Conservation (phyloP, 2,113 vertebrate genomes). For the Eudorcas thomsonii region DNA sequence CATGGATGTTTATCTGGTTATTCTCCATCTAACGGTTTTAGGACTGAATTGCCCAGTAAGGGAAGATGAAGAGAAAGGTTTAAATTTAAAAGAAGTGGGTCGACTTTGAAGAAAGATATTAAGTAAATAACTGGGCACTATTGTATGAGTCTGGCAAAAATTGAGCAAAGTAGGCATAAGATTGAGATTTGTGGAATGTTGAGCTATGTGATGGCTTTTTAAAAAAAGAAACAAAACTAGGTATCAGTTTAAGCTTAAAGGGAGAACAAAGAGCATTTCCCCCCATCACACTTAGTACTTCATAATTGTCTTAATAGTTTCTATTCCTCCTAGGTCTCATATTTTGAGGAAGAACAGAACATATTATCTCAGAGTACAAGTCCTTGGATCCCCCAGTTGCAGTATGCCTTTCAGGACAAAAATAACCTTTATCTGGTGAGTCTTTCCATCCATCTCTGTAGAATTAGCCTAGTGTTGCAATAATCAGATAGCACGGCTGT, state of each 20-base stretch:
- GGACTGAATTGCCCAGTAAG: not conserved
- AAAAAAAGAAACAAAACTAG: not conserved
- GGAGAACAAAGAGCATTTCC: not conserved
- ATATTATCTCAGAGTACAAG: slow-evolving; percentile 88
- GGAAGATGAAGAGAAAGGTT: not conserved
- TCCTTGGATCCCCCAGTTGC: slow-evolving; percentile 93
- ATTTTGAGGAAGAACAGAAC: slow-evolving; percentile 92
- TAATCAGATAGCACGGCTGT: not conserved
- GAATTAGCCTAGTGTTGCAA: not conserved
- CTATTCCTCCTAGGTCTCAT: slow-evolving; percentile 85
- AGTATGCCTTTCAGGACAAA: slow-evolving; percentile 95
- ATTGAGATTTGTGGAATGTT: not conserved
- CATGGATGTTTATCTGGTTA: not conserved
- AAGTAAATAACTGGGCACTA: not conserved
- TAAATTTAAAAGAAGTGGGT: not conserved
- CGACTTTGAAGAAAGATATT: not conserved
- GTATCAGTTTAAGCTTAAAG: not conserved
- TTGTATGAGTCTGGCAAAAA: not conserved
- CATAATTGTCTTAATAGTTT: slow-evolving; percentile 34
- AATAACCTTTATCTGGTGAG: slow-evolving; percentile 93
- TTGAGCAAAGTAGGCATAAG: not conserved
- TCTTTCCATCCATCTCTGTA: not conserved
- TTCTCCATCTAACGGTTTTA: not conserved
- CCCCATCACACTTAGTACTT: not conserved
- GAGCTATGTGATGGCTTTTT: not conserved